Evolutionary conservation across 1,140 invertebrate genomes (phyloP).

Genomic region (Achatina immaculata): DNA sequence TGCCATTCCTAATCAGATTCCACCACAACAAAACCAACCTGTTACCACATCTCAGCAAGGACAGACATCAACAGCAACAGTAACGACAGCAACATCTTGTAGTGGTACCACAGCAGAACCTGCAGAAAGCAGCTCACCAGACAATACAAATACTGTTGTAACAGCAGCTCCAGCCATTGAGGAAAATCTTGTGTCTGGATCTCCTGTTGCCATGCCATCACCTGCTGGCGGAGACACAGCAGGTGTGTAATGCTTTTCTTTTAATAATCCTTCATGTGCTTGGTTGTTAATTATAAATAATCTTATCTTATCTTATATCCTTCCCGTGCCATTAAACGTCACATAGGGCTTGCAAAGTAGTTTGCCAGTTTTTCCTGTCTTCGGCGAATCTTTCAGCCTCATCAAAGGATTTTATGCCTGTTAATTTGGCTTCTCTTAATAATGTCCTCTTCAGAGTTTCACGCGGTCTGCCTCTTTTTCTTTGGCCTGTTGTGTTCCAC

Average conservation of each 20-base stretch:
- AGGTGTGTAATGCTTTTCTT: slow-evolving; percentile 28
- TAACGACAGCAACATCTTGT: not conserved
- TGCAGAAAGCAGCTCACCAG: not conserved
- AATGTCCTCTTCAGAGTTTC: too few species aligned
- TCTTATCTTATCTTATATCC: too few species aligned
- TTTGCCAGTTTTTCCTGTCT: too few species aligned
- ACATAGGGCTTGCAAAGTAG: too few species aligned
- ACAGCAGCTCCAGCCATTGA: slow-evolving; percentile 18
- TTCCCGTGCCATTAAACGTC: too few species aligned
- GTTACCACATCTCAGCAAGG: slow-evolving; percentile 27
- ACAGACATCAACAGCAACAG: slow-evolving; percentile 18
- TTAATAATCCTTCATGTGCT: not conserved
- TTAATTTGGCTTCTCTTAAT: too few species aligned
- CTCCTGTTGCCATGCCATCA: slow-evolving; percentile 1
- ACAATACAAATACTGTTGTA: not conserved
- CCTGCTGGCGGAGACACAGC: slow-evolving; percentile 22
- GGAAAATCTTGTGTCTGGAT: slow-evolving; percentile 30
- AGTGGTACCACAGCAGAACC: slow-evolving; percentile 25
- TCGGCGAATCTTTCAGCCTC: too few species aligned
- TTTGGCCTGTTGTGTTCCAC: too few species aligned
- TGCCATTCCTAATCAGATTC: slow-evolving; percentile 26
- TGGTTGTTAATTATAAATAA: not conserved
- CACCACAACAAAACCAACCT: slow-evolving; percentile 43
- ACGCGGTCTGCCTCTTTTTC: too few species aligned
- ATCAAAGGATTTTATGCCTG: too few species aligned